Base-by-base conservation (phyloP, 2,888 invertebrate genomes). In the Aricia artaxerxes region DNA sequence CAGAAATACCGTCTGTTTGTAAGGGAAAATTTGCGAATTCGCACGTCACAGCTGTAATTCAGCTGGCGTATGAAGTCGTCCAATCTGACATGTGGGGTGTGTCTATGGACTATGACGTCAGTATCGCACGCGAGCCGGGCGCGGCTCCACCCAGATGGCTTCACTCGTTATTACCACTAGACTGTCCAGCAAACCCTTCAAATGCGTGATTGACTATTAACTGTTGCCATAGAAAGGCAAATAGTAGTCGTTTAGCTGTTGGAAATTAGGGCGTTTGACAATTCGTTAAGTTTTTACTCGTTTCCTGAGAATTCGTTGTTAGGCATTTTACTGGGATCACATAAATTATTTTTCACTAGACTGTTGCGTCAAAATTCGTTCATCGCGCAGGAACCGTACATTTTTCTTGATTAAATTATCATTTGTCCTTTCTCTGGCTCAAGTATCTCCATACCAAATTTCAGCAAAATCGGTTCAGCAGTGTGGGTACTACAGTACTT, bases 201-300 rank as follows among this genome's bases (percentile, higher is more conserved):
- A 69, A 69, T 69, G 69, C 69, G n/a, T 61, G 31, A 64, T 11
- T 64, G 61, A 61, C 31, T 69, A 69, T 69, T 69, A 69, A 31
- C 24, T 69, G 35, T 64, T 64, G n/a, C 24, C 31, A 64, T 9
- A 64, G 64, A 64, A 31, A 31, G 64, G n/a, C n/a, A 24, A 31
- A 9, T 11, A 31, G 9, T 1, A 9, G 64, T 31, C 11, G 5
- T n/a, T n/a, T 5, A 24, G n/a, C 7, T 24, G 7, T 24, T n/a
- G 24, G 2, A 61, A 24, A 61, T 61, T 1, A 61, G 24, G 24
- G n/a, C 24, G 53, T 53, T 53, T 53, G 53, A 1, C 16, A 4
- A 57, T 16, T 57, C 16, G 57, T 16, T 16, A 57, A 16, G 2
- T 49, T 49, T 44, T 49, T 49, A 11, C 49, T 49, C 2, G 49